Percentiles rank a stretch among this genome's conserved stretches.
Evolutionary conservation across 1,140 invertebrate species (phyloP).

Genomic region (Zaprionus lachaisei): DNA sequence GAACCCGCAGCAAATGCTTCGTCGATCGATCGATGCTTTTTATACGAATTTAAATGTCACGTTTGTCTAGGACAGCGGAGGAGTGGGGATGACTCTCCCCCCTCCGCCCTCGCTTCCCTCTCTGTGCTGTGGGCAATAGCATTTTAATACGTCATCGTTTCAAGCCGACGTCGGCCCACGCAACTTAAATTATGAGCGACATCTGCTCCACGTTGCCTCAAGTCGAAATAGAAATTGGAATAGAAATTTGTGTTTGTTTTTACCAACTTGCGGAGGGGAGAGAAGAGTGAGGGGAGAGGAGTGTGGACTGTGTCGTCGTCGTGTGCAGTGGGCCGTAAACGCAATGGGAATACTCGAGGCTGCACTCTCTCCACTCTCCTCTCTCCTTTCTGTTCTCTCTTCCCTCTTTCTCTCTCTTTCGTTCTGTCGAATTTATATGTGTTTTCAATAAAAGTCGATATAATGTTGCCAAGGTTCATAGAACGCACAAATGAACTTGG

Average conservation of each 20-base stretch:
- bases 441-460: slow-evolving; percentile 80
- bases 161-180: slow-evolving; percentile 60
- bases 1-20: slow-evolving; percentile 66
- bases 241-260: slow-evolving; percentile 76
- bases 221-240: slow-evolving; percentile 58
- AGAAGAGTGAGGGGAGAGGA: neutral
- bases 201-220: slow-evolving; percentile 66
- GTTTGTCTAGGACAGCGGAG: slow-evolving; percentile 39
- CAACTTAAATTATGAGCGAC: slow-evolving; percentile 76
- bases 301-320: slow-evolving; percentile 10
- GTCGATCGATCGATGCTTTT: slow-evolving; percentile 77
- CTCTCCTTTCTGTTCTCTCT: too few species aligned
- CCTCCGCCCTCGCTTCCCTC: slow-evolving; percentile 9
- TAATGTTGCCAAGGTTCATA: slow-evolving; percentile 80
- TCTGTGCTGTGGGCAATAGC: slow-evolving; percentile 45
- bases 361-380: slow-evolving; percentile 10
- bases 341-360: slow-evolving; percentile 51
- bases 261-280: slow-evolving; percentile 54
- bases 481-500: slow-evolving; percentile 79
- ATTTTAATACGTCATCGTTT: slow-evolving; percentile 82
- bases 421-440: slow-evolving; percentile 67
- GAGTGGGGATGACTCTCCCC: neutral
- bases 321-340: slow-evolving; percentile 68
- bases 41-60: slow-evolving; percentile 81
- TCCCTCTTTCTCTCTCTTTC: neutral